These are phyloP conservation scores for Tipula vernalis DNA, from an alignment of 2,888 invertebrate genomes.

Conservation along the genomic window DNA sequence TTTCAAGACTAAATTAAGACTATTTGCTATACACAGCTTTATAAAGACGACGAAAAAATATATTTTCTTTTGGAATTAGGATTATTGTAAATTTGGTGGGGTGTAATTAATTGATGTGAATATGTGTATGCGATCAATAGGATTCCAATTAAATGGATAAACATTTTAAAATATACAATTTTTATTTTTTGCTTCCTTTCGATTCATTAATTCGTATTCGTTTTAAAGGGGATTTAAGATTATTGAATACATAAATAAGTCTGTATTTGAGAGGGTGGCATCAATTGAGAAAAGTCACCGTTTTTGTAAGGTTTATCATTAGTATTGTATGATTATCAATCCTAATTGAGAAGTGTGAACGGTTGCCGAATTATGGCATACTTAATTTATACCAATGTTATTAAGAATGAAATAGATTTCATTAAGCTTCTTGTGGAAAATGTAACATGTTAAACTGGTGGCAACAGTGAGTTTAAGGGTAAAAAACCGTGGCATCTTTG, in stretches of 20 bases:
- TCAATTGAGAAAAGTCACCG: background rate
- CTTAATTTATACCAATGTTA: too few relatives aligned
- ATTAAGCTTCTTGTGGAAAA: too few relatives aligned
- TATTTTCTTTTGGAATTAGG: background rate
- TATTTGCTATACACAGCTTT: background rate
- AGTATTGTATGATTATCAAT: background rate
- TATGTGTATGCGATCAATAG: background rate
- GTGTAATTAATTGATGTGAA: background rate
- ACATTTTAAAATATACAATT: background rate
- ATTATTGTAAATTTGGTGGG: background rate
- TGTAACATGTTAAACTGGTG: too few relatives aligned
- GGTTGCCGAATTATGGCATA: too few relatives aligned
- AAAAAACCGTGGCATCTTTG: too few relatives aligned
- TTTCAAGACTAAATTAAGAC: background rate
- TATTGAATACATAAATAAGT: background rate
- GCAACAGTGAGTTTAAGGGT: too few relatives aligned
- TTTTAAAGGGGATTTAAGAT: background rate
- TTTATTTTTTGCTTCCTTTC: background rate
- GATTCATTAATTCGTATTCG: background rate
- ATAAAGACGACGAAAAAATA: background rate
- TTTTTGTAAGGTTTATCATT: background rate
- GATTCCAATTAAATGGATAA: background rate
- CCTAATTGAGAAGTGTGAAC: background rate
- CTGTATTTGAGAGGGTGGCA: background rate
- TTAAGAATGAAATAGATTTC: too few relatives aligned